phyloP scores from a whole-genome alignment of 2,113 vertebrate genomes.

The Hydrochoerus hydrochaeris region DNA sequence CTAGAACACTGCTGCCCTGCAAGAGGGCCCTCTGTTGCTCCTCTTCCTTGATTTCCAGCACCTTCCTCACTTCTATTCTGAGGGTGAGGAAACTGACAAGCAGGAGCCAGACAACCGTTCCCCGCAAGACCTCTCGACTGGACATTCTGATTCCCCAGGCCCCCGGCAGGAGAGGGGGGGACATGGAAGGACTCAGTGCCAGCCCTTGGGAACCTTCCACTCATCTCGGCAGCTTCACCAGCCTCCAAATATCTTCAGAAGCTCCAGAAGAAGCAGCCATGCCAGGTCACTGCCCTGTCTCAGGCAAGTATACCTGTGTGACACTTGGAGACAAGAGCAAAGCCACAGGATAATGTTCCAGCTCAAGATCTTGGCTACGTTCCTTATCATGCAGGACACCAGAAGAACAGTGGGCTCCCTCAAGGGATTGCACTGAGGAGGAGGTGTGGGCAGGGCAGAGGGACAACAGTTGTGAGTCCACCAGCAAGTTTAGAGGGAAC shows the following conservation, averaged over 20 bases:
- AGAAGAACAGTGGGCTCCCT: background rate
- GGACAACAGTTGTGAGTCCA: background rate
- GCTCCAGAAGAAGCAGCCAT: background rate
- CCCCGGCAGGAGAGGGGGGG: background rate
- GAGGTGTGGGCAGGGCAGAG: background rate
- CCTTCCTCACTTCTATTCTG: background rate
- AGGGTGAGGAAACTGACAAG: background rate
- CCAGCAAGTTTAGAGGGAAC: background rate
- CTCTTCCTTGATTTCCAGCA: background rate
- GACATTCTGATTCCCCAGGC: background rate
- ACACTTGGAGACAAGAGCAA: rapidly evolving
- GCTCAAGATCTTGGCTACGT: background rate
- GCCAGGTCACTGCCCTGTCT: background rate
- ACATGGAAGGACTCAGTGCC: background rate
- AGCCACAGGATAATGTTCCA: background rate
- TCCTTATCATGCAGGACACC: background rate
- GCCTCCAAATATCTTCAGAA: background rate
- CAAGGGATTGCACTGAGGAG: background rate
- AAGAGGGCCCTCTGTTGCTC: too few relatives aligned
- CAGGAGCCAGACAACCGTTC: background rate
- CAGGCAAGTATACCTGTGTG: background rate
- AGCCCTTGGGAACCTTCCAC: background rate
- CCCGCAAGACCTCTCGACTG: background rate
- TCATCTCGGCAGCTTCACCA: background rate
- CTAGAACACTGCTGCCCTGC: too few relatives aligned